Base-by-base conservation (phyloP, 2,113 vertebrate species). In the Xiphias gladius region DNA sequence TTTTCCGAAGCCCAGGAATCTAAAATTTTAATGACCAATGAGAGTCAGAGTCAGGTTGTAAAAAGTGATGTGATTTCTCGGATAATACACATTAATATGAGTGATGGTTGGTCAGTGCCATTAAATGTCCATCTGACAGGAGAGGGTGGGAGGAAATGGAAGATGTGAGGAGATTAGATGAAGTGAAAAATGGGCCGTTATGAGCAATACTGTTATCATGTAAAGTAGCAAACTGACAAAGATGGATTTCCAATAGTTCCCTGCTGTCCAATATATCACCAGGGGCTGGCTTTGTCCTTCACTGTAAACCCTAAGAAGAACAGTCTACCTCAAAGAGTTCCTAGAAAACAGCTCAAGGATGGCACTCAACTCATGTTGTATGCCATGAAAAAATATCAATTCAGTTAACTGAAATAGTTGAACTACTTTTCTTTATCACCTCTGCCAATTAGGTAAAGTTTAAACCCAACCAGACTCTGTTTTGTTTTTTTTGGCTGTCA, bases 131-230 rank as follows among this genome's bases (percentile, higher is more conserved):
- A 65, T 84, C 77, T 89, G 89, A 93, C 86, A 85, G 81, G 65
- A 84, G 58, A 78, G 73, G 87, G 69, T 83, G 73, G 76, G 73
- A 82, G 85, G 85, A 92, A 83, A 88, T 83, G 69, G 80, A 70
- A 81, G 84, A 89, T 87, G 66, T 73, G 72, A 82, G 84, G 80
- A 86, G 92, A 92, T 93, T 88, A 88, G 85, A 91, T 83, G 67
- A 30, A 83, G 75, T 89, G 89, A 91, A 82, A 91, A 90, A 93
- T 91, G 85, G 84, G 82, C 80, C 20, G 12, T 84, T 89, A 85
- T 63, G 54, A 88, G 73, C 67, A 88, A 83, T 62, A 83, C 84
- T 75, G 83, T 86, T 91, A 72, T 73, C 72, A 86, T 93, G 88
- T 92, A 79, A 90, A 86, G 82, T 50, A 85, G 73, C 20, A 26